Evolutionary conservation across 2,888 invertebrate species (phyloP).

Genomic region (Hirtodrosophila trivittata): DNA sequence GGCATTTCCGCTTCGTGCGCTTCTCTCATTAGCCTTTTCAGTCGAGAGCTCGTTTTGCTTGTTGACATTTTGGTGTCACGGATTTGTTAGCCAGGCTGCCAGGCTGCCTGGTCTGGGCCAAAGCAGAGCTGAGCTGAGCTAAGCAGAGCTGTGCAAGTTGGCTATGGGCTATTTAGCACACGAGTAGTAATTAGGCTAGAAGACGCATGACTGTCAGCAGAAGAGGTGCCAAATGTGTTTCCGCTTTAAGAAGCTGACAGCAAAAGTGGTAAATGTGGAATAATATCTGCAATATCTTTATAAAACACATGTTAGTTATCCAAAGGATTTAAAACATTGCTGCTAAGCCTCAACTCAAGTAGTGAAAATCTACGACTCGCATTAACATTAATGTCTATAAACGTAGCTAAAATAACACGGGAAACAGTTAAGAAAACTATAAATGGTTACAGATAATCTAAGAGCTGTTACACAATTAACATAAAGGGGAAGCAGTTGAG

Average conservation of each 20-base stretch:
- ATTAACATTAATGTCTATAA: not conserved
- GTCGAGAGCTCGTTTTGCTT: constrained; percentile 44
- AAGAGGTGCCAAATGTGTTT: constrained; percentile 42
- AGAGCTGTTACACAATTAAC: too few species aligned
- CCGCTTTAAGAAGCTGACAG: constrained; percentile 32
- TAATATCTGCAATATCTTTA: not conserved
- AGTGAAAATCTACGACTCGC: not conserved
- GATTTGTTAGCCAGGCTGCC: constrained; percentile 41
- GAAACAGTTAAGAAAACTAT: too few species aligned
- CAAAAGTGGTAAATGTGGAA: constrained; percentile 5
- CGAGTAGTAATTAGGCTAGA: constrained; percentile 55
- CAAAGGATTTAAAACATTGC: too few species aligned
- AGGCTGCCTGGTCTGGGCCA: too few species aligned
- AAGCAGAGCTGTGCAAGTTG: not conserved
- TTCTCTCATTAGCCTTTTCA: constrained; percentile 75
- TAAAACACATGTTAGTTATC: too few species aligned
- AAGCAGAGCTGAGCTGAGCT: constrained; percentile 5
- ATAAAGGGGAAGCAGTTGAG: too few species aligned
- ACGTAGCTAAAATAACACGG: too few species aligned
- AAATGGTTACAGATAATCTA: too few species aligned
- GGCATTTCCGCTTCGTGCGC: constrained; percentile 71
- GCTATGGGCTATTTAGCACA: constrained; percentile 26
- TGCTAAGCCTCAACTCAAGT: not conserved
- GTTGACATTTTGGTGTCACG: constrained; percentile 76
- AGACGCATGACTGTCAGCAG: constrained; percentile 37